Conservation (phyloP, 2,888 invertebrate genomes). For the Gari tellinella region DNA sequence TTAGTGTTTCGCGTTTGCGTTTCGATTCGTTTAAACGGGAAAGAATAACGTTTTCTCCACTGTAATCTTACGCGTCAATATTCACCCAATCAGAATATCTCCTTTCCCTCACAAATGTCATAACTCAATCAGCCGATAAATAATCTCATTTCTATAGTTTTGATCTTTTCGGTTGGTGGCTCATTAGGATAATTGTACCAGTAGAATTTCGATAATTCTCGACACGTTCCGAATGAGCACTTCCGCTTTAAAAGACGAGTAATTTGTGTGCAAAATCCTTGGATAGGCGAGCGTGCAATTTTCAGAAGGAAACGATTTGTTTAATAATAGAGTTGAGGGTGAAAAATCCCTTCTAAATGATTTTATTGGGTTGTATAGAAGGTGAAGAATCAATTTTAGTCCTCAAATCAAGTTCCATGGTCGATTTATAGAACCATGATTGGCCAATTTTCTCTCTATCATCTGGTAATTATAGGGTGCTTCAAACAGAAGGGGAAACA, state of each 20-base stretch:
- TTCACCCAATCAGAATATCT: too few relatives aligned
- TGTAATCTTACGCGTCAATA: too few relatives aligned
- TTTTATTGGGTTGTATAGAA: constrained; percentile 6
- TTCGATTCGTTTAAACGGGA: too few relatives aligned
- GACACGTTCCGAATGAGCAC: constrained; percentile 43
- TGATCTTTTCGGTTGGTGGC: constrained; percentile 5
- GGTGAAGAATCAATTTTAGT: constrained; percentile 1
- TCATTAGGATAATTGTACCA: constrained; percentile 49
- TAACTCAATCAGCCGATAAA: neutral
- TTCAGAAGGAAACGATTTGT: constrained; percentile 51
- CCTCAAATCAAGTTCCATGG: constrained; percentile 1
- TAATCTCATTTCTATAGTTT: constrained; percentile 14
- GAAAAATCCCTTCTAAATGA: constrained; percentile 8
- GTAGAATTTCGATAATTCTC: constrained; percentile 39
- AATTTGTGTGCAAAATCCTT: constrained; percentile 15
- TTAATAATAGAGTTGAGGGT: constrained; percentile 43
- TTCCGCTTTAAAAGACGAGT: constrained; percentile 37
- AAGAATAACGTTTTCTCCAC: too few relatives aligned
- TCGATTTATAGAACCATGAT: constrained; percentile 4
- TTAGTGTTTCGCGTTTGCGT: too few relatives aligned
- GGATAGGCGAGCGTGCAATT: neutral
- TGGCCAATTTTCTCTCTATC: constrained; percentile 5
- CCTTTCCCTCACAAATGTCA: too few relatives aligned
- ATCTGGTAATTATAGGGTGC: constrained; percentile 7
- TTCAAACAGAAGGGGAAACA: constrained; percentile 6